phyloP scores from a whole-genome alignment of 2,888 invertebrate genomes.

The Melinopterus prodromus region DNA sequence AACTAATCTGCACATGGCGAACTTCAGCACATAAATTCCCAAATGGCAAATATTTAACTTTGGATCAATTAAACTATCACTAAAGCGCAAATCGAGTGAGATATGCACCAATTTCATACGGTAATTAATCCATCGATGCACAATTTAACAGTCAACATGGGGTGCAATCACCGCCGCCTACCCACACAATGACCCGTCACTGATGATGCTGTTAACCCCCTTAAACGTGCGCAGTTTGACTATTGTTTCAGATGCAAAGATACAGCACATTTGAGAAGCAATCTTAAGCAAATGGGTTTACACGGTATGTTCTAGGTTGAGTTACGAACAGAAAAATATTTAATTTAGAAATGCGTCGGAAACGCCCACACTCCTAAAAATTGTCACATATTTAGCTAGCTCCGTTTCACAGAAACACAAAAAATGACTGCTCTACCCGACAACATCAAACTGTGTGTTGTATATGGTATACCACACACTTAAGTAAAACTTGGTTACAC shows the following conservation, averaged over 20 bases:
- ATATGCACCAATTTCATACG: background rate
- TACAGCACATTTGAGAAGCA: background rate
- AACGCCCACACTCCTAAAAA: too few relatives aligned
- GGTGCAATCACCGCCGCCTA: background rate
- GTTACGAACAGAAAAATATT: background rate
- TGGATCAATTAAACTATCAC: background rate
- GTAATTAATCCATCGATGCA: constrained; percentile 4
- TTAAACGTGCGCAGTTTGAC: background rate
- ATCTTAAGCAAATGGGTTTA: too few relatives aligned
- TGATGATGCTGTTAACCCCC: background rate
- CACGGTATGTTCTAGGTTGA: background rate
- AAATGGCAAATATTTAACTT: background rate
- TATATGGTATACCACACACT: too few relatives aligned
- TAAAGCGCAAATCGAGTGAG: background rate
- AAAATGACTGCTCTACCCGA: too few relatives aligned
- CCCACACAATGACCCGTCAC: background rate
- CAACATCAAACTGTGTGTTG: too few relatives aligned
- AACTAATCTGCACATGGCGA: background rate
- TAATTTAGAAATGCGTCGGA: background rate
- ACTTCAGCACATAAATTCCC: background rate
- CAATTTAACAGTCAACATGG: background rate
- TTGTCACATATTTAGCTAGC: too few relatives aligned
- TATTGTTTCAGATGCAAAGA: background rate
- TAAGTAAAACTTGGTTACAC: too few relatives aligned
- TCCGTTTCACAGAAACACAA: too few relatives aligned